Evolutionary conservation across 2,888 invertebrate genomes (phyloP), one percentile per base, ranked within the genome.

Genomic region (Heteropelma amictum): DNA sequence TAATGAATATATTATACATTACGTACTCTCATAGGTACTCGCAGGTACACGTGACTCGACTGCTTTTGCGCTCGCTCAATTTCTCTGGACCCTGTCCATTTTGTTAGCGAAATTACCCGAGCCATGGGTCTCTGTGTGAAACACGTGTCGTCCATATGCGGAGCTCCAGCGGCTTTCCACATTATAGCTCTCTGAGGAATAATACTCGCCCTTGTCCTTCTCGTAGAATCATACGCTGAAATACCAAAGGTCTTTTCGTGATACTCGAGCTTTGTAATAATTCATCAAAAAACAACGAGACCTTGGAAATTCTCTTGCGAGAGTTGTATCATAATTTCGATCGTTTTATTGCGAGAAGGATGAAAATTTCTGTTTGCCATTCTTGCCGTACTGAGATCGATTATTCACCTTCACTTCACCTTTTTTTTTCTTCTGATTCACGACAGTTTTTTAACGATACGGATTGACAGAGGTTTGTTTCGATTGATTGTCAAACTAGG

Each of bases 61-160:
- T 45, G 12, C 30, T 4, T 35, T 40, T 12, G 30, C 33, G 5
- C 7, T 30, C 10, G 40, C n/a, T 45, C 38, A 67, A 63, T 38
- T 56, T 45, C 38, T 28, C 45, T 72, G 45, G 49, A 49, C 63
- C 28, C 4, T 54, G 60, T 65, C 65, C 60, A 53, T 60, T 49
- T 12, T 17, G 23, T 23, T 77, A 71, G 68, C 53, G 30, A 51
- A 51, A 68, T 74, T 71, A 71, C 35, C 45, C 28, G 47, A 42
- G 47, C 49, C 40, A n/a, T n/a, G n/a, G n/a, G 47, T 26, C 17
- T 26, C 58, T 58, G 58, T 77, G 83, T 67, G 68, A 63, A 79
- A 84, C 85, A 85, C 83, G 82, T 85, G 85, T 80, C 81, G 69
- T 61, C 81, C 85, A 85, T 83, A 80, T 84, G 85, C 30, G 35